A percentile compares a stretch with the other conserved stretches of the same genome.
Evolutionary conservation across 2,113 vertebrate genomes (phyloP).

Genomic region (Polypterus senegalus): DNA sequence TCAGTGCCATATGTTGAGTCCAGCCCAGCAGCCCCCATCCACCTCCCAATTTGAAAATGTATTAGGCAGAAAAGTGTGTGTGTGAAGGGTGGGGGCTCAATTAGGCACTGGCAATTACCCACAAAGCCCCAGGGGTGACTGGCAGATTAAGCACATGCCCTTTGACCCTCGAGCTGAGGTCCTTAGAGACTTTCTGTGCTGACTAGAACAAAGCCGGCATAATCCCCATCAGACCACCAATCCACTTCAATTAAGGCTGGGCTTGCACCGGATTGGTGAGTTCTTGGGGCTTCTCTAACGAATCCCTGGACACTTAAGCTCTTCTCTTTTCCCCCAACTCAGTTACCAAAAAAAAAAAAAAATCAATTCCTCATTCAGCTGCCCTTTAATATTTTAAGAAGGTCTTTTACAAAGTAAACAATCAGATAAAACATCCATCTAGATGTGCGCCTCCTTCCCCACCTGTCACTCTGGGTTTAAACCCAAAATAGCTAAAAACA

Average conservation of each 20-base stretch:
- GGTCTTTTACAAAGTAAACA: slow-evolving; percentile 19
- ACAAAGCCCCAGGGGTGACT: slow-evolving; percentile 36
- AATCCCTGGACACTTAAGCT: slow-evolving; percentile 24
- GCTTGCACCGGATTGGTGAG: slow-evolving; percentile 17
- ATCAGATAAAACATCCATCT: slow-evolving; percentile 10
- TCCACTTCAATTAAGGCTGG: slow-evolving; percentile 40
- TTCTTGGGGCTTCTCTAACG: slow-evolving; percentile 22
- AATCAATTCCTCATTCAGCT: slow-evolving; percentile 27
- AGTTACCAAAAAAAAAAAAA: slow-evolving; percentile 6
- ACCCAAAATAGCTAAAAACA: too few relatives aligned
- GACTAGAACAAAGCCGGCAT: slow-evolving; percentile 45
- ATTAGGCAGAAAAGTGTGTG: slow-evolving; percentile 15
- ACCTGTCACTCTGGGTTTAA: too few relatives aligned
- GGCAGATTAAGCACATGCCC: slow-evolving; percentile 50
- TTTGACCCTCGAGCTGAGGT: slow-evolving; percentile 36
- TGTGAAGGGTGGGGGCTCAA: slow-evolving; percentile 31
- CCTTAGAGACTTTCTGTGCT: slow-evolving; percentile 27
- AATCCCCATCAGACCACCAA: slow-evolving; percentile 44
- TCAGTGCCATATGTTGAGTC: slow-evolving; percentile 11
- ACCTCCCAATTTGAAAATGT: slow-evolving; percentile 10
- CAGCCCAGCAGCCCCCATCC: slow-evolving; percentile 10
- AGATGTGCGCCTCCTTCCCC: not conserved
- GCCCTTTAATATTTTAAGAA: slow-evolving; percentile 26
- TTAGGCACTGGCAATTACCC: slow-evolving; percentile 56
- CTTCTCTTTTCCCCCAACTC: slow-evolving; percentile 12